Base-by-base conservation (phyloP, 2,888 invertebrate species). In the Stenurella melanura region DNA sequence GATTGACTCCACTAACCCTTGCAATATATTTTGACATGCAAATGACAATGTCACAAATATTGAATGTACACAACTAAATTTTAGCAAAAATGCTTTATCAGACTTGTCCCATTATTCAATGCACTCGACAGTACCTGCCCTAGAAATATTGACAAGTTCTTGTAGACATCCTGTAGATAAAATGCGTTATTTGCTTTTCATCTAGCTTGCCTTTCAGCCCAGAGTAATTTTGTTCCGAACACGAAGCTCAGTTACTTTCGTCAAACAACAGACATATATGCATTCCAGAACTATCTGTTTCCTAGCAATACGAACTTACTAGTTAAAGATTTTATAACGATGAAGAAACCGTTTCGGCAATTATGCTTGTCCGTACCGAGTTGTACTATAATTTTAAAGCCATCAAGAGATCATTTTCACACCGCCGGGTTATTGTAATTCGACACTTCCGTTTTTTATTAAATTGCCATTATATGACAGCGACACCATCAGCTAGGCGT, bases 341-440 rank as follows among this genome's bases (percentile, higher is more conserved):
- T n/a, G 50, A 61, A 76, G 78, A 74, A 70, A 73, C 56, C 76
- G 78, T 78, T 79, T 74, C 77, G 69, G 61, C 34, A 79, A 79
- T 81, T 81, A 75, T 74, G 74, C 67, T 66, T 61, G 69, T 67
- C 75, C 38, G 15, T 38, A 66, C 57, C 63, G 63, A 42, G 12
- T n/a, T n/a, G 70, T 67, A 73, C 79, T 86, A 81, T 86, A 89
- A 89, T 89, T 89, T 89, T 89, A 89, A 89, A 88, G 85, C 86
- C 89, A 89, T 89, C 88, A 89, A 85, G 87, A 86, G 86, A 86
- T 87, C 87, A 88, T 89, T 88, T 89, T 89, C 89, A 89, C 89
- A 88, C 88, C 86, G 88, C 80, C 83, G 84, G 87, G 85, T 86
- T 86, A 87, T 87, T 84, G 87, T 89, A 89, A 89, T 88, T 88